These are phyloP conservation scores for Bombyx mori DNA, from an alignment of 1,140 invertebrate species.

Conservation along the genomic window DNA sequence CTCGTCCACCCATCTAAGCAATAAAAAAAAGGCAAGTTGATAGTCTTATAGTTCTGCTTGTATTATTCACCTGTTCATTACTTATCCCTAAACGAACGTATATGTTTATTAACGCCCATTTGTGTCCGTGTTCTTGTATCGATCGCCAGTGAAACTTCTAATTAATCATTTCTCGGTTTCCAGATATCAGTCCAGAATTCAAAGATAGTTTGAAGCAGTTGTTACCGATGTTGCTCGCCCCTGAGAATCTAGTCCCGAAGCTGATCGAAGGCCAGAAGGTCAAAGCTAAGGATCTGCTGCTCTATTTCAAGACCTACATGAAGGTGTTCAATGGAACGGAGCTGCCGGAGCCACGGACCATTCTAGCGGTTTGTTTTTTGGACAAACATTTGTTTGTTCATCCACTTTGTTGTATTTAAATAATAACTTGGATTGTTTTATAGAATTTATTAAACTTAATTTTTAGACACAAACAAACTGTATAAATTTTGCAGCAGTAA, in stretches of 20 bases:
- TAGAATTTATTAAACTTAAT: no score
- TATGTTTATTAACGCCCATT: background rate
- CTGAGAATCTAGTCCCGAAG: slow-evolving; percentile 93
- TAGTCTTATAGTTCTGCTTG: no score
- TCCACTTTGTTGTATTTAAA: no score
- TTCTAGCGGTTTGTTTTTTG: slow-evolving; percentile 83
- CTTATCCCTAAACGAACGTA: background rate
- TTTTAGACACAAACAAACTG: background rate
- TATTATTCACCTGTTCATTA: background rate
- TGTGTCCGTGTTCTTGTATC: background rate
- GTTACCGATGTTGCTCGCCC: slow-evolving; percentile 88
- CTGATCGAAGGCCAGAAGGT: slow-evolving; percentile 94
- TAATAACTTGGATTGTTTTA: no score
- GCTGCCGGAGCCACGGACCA: slow-evolving; percentile 97
- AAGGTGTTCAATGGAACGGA: slow-evolving; percentile 96
- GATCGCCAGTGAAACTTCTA: background rate
- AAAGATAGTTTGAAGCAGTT: slow-evolving; percentile 85
- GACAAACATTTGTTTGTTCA: no score
- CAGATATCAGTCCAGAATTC: slow-evolving; percentile 94
- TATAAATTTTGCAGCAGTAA: background rate
- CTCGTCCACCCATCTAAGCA: no score
- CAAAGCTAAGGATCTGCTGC: slow-evolving; percentile 90
- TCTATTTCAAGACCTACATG: slow-evolving; percentile 98
- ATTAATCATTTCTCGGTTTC: background rate
- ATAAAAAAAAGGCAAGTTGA: no score